These are phyloP conservation scores for Pituophis catenifer DNA, from an alignment of 2,113 vertebrate genomes.

Conservation along the genomic window DNA sequence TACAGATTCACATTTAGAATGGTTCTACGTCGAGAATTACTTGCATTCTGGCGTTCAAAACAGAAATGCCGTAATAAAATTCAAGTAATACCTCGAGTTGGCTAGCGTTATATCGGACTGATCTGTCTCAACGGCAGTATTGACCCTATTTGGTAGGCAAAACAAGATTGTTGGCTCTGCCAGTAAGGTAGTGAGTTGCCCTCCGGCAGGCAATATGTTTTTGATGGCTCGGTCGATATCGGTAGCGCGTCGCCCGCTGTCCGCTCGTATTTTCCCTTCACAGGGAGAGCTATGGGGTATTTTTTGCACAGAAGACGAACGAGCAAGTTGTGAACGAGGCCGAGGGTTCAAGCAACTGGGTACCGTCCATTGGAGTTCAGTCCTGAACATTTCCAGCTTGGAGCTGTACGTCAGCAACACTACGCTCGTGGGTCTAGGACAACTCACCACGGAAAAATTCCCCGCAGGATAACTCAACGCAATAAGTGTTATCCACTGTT, in stretches of 20 bases:
- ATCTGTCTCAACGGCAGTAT: not conserved
- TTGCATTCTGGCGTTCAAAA: not conserved
- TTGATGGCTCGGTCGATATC: not conserved
- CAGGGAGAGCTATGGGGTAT: not conserved
- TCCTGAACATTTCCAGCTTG: not conserved
- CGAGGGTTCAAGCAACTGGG: not conserved
- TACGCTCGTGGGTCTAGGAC: not conserved
- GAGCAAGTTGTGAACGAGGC: not conserved
- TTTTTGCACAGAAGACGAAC: not conserved
- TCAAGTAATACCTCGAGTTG: not conserved
- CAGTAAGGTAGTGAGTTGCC: not conserved
- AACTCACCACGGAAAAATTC: not conserved
- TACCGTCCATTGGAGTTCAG: not conserved
- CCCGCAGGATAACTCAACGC: not conserved
- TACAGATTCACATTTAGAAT: not conserved
- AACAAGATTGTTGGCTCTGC: not conserved
- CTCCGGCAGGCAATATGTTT: not conserved
- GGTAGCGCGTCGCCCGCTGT: fast-evolving
- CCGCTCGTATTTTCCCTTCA: not conserved
- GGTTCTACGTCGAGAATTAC: not conserved
- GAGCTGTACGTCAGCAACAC: not conserved
- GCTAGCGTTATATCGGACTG: not conserved
- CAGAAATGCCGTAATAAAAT: not conserved
- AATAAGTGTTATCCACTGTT: not conserved
- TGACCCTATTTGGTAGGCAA: not conserved